These are phyloP conservation scores for Manis crassicaudata DNA, from an alignment of 2,797 vertebrate species.

Conservation along the genomic window DNA sequence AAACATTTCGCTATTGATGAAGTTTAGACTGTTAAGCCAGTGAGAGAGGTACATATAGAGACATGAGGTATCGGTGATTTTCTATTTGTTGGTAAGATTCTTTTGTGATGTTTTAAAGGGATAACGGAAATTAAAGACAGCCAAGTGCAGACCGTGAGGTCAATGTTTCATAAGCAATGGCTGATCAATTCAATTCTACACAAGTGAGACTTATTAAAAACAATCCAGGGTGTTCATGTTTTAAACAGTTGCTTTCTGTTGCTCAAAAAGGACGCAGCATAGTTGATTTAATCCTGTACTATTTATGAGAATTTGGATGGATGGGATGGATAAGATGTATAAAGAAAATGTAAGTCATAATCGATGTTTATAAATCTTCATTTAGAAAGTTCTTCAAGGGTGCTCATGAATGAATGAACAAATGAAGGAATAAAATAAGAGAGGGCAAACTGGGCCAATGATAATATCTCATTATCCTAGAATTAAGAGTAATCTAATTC, in stretches of 20 bases:
- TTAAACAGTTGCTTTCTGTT: neutral
- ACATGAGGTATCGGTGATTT: neutral
- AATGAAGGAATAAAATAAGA: neutral
- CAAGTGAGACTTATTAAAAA: neutral
- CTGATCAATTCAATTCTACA: neutral
- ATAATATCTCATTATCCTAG: neutral
- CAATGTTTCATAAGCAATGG: neutral
- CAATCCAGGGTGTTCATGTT: neutral
- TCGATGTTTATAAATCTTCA: neutral
- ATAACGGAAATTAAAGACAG: neutral
- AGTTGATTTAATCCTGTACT: neutral
- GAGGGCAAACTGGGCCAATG: neutral
- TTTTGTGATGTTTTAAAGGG: neutral
- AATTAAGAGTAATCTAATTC: neutral
- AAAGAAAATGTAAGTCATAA: neutral
- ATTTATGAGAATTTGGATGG: neutral
- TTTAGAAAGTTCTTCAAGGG: neutral
- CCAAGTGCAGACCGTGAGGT: neutral
- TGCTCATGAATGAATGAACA: neutral
- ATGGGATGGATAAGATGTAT: neutral
- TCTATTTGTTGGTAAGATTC: neutral
- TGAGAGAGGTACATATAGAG: neutral
- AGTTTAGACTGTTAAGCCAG: neutral
- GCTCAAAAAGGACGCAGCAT: neutral
- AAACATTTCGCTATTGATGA: neutral